Percentiles rank a stretch among this genome's conserved stretches.
These are phyloP conservation scores for Hippocampus abdominalis DNA, from an alignment of 2,113 vertebrate species.

Conservation along the genomic window DNA sequence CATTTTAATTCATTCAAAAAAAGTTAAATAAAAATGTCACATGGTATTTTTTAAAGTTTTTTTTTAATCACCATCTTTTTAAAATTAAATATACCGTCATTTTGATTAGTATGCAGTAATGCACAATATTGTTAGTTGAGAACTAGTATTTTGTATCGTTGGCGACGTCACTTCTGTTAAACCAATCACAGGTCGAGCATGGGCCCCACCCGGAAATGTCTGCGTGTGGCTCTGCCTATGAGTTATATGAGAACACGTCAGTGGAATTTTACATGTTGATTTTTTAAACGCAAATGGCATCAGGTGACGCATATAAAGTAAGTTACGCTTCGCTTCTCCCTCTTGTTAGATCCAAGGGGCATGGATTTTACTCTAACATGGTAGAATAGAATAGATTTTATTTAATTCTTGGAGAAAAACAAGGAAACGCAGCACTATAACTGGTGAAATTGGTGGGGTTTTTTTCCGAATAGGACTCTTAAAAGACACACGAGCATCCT, in stretches of 20 bases:
- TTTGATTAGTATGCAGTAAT: not conserved
- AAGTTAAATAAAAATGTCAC: no score
- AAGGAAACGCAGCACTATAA: no score
- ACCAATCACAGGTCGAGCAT: not conserved
- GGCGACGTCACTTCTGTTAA: not conserved
- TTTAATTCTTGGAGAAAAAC: no score
- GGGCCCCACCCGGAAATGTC: not conserved
- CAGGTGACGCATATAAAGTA: conserved; percentile 58
- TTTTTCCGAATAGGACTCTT: not conserved
- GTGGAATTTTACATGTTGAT: not conserved
- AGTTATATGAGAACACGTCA: not conserved
- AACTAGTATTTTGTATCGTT: not conserved
- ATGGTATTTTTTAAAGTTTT: not conserved
- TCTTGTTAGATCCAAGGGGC: not conserved
- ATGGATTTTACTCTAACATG: not conserved
- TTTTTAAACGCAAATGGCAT: conserved; percentile 36
- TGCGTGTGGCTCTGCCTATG: not conserved
- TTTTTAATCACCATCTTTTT: not conserved
- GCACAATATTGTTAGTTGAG: not conserved
- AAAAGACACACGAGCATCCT: no score
- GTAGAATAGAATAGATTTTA: no score
- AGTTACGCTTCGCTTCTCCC: not conserved
- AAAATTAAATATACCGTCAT: no score
- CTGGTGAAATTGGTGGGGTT: not conserved
- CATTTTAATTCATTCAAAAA: no score